Evolutionary conservation across 1,140 invertebrate genomes (phyloP).

Genomic region (Saxidomus purpurata): DNA sequence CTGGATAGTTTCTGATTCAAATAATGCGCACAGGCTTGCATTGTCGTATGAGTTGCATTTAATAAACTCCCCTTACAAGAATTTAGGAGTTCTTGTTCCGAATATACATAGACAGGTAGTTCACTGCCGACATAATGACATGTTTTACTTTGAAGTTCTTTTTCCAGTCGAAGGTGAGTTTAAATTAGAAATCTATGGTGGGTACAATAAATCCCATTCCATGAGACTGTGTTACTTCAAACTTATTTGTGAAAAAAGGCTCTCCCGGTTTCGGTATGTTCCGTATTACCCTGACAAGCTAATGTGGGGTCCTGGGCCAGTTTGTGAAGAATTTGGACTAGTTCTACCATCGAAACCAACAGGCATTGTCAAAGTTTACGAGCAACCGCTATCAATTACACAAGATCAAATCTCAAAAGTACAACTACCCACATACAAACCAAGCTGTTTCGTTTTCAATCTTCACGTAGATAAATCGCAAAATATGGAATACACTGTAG

Average conservation of each 20-base stretch:
- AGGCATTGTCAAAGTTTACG: slow-evolving; percentile 25
- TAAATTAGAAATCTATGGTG: slow-evolving; percentile 45
- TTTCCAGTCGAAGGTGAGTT: slow-evolving; percentile 61
- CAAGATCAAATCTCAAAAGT: not conserved
- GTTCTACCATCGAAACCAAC: slow-evolving; percentile 51
- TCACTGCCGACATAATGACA: slow-evolving; percentile 31
- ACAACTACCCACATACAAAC: slow-evolving; percentile 19
- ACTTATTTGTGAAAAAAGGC: slow-evolving; percentile 38
- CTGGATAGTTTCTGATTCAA: slow-evolving; percentile 25
- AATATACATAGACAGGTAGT: slow-evolving; percentile 19
- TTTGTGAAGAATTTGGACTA: slow-evolving; percentile 17
- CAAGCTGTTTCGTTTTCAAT: slow-evolving; percentile 10
- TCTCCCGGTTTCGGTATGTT: slow-evolving; percentile 10
- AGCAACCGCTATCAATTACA: not conserved
- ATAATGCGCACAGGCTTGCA: slow-evolving; percentile 38
- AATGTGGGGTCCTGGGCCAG: slow-evolving; percentile 59
- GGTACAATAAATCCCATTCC: slow-evolving; percentile 23
- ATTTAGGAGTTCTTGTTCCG: not conserved
- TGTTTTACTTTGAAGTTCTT: slow-evolving; percentile 51
- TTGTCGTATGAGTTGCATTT: slow-evolving; percentile 44
- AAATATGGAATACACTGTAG: not conserved
- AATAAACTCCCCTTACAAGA: not conserved
- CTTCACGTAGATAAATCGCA: slow-evolving; percentile 33
- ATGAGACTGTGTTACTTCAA: slow-evolving; percentile 51
- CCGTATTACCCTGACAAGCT: slow-evolving; percentile 10